phyloP scores from a whole-genome alignment of 2,797 vertebrate species.

The Pangasius djambal region DNA sequence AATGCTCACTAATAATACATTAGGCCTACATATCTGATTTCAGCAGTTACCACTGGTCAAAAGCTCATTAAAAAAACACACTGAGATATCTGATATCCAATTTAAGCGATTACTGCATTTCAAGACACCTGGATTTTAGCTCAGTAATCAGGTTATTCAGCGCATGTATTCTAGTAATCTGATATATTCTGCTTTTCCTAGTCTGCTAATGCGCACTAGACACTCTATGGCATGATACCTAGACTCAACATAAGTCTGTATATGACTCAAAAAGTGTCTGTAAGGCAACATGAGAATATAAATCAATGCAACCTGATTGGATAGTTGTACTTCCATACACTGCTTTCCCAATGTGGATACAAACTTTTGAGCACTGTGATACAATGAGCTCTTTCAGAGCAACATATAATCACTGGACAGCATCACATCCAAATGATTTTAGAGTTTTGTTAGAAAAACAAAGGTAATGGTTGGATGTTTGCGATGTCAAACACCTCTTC shows the following conservation, averaged over 20 bases:
- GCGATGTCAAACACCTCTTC: neutral
- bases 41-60: neutral
- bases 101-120: conserved; percentile 4
- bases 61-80: conserved; percentile 8
- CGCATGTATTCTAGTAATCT: conserved; percentile 12
- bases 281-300: neutral
- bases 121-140: conserved; percentile 34
- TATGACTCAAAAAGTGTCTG: neutral
- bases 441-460: neutral
- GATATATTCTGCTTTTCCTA: conserved; percentile 12
- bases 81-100: conserved; percentile 21
- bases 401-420: neutral
- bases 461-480: neutral
- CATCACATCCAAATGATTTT: neutral
- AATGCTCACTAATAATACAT: conserved; percentile 33
- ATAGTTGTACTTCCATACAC: neutral
- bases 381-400: neutral
- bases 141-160: conserved; percentile 19
- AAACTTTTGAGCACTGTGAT: neutral
- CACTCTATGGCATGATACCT: neutral
- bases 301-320: neutral
- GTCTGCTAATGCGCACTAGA: neutral
- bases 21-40: conserved; percentile 13
- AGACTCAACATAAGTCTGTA: neutral
- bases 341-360: neutral